Conservation (phyloP, 2,113 vertebrate genomes). For the Aspidoscelis tigris region DNA sequence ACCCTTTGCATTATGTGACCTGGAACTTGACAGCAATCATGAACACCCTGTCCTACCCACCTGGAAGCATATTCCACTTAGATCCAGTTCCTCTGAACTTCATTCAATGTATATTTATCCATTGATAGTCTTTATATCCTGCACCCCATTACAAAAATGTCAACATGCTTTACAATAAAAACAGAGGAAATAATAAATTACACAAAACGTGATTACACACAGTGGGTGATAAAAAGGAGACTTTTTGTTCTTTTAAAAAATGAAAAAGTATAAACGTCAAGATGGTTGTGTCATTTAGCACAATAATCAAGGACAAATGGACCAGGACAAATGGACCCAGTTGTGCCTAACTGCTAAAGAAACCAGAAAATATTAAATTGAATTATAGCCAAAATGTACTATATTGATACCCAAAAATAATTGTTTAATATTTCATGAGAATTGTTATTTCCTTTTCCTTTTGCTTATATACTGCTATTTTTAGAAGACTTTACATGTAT, state of each 20-base stretch:
- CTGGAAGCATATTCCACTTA: neutral
- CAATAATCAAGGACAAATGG: neutral
- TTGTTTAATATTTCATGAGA: neutral
- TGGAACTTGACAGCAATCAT: neutral
- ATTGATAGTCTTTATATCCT: too few relatives aligned
- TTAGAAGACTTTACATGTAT: neutral
- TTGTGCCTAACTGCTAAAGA: neutral
- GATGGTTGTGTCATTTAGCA: conserved; percentile 12
- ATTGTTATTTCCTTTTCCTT: neutral
- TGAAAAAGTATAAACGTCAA: neutral
- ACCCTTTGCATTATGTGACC: neutral
- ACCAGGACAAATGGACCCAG: neutral
- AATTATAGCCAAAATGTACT: neutral
- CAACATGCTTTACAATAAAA: too few relatives aligned
- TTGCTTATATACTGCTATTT: neutral
- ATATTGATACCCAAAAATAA: neutral
- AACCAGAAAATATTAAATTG: neutral
- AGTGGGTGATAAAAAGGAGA: neutral
- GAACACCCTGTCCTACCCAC: neutral
- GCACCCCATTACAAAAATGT: too few relatives aligned
- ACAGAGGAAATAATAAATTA: too few relatives aligned
- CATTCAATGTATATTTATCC: neutral
- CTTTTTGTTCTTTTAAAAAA: too few relatives aligned
- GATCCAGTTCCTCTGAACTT: too few relatives aligned
- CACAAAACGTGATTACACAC: too few relatives aligned